Evolutionary conservation across 2,888 invertebrate species (phyloP).

Genomic region (Acleris sparsana): DNA sequence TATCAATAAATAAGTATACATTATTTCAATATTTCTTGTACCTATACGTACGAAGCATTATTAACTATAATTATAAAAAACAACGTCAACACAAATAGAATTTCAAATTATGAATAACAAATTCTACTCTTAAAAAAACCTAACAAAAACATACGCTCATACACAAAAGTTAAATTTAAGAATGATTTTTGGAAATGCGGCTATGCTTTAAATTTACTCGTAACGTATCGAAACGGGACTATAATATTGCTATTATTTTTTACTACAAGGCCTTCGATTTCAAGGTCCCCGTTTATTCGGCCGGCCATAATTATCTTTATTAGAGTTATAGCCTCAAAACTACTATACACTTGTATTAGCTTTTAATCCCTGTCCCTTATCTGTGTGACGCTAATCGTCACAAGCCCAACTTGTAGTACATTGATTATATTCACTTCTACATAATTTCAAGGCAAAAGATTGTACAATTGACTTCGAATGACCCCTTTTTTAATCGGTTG

Average conservation of each 20-base stretch:
- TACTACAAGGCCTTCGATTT: not conserved
- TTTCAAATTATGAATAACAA: constrained; percentile 40
- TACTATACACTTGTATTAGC: constrained; percentile 14
- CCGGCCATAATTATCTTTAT: not conserved
- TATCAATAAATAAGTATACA: constrained; percentile 18
- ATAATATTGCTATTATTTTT: too few relatives aligned
- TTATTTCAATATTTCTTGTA: constrained; percentile 38
- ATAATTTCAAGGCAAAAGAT: constrained; percentile 1
- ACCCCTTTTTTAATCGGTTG: not conserved
- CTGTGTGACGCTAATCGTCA: constrained; percentile 8
- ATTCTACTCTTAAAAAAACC: constrained; percentile 26
- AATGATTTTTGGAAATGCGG: constrained; percentile 38
- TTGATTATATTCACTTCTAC: not conserved
- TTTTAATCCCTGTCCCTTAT: constrained; percentile 23
- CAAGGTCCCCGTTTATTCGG: not conserved
- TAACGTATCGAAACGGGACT: not conserved
- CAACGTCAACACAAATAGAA: constrained; percentile 42
- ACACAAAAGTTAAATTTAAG: constrained; percentile 27
- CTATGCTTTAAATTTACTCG: not conserved
- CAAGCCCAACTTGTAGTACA: constrained; percentile 13
- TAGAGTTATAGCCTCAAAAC: constrained; percentile 27
- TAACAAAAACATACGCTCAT: constrained; percentile 34
- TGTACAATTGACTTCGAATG: too few relatives aligned
- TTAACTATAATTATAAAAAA: constrained; percentile 30
- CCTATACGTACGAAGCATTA: constrained; percentile 29